Conservation (phyloP, 2,888 invertebrate species). For the Drosophila fungiperda region DNA sequence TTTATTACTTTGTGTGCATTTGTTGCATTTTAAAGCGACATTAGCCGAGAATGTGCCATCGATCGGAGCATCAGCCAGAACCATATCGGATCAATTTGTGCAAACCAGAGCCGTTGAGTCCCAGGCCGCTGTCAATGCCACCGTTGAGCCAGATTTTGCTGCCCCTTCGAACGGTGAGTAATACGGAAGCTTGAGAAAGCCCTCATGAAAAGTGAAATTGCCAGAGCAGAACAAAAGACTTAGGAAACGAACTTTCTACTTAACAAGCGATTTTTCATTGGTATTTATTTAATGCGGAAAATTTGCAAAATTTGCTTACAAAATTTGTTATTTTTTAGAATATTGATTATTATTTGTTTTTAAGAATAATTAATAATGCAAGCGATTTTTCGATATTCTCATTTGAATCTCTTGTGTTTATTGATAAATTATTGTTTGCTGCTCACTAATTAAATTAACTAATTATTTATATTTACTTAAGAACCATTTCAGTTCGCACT, state of each 20-base stretch:
- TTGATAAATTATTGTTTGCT: neutral
- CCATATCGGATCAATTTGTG: slow-evolving; percentile 42
- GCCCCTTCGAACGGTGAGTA: slow-evolving; percentile 54
- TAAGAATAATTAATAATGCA: neutral
- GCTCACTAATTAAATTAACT: neutral
- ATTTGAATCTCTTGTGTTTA: neutral
- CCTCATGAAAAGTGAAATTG: slow-evolving; percentile 44
- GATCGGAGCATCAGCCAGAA: slow-evolving; percentile 31
- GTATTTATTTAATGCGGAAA: neutral
- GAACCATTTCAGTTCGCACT: neutral
- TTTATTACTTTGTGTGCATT: slow-evolving; percentile 76
- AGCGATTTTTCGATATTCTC: neutral
- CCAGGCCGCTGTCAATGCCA: slow-evolving; percentile 41
- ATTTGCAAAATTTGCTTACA: neutral
- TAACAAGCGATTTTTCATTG: neutral
- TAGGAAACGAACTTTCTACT: slow-evolving; percentile 47
- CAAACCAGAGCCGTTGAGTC: slow-evolving; percentile 33
- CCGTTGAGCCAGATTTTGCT: slow-evolving; percentile 22
- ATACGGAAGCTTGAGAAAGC: neutral
- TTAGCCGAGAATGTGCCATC: slow-evolving; percentile 57
- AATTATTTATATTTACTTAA: slow-evolving; percentile 4
- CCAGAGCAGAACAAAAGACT: slow-evolving; percentile 54
- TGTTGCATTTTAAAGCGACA: slow-evolving; percentile 74
- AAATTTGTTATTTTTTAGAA: neutral
- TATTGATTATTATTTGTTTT: neutral